A percentile compares a stretch with the other conserved stretches of the same genome.
Evolutionary conservation across 2,797 vertebrate genomes (phyloP).

Genomic region (Masticophis lateralis): DNA sequence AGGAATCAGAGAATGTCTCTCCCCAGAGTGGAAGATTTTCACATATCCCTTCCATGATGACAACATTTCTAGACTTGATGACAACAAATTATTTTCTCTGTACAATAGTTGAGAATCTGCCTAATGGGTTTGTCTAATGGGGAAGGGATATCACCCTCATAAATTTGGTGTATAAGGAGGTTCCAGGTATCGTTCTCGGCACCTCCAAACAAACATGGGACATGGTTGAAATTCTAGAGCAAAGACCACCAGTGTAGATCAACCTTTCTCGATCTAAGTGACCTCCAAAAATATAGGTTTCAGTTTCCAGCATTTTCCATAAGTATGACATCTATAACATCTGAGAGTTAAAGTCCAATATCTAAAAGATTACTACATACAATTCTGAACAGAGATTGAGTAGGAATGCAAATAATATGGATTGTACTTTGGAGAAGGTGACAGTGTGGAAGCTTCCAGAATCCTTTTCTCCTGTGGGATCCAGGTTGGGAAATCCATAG

Average conservation of each 20-base stretch:
- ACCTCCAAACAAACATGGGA: background rate
- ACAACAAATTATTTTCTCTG: background rate
- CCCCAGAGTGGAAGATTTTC: background rate
- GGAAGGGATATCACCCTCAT: background rate
- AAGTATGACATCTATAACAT: background rate
- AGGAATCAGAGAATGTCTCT: background rate
- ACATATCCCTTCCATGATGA: background rate
- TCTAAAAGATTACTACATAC: background rate
- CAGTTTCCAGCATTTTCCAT: background rate
- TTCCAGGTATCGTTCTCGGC: background rate
- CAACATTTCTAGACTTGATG: background rate
- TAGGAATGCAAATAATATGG: background rate
- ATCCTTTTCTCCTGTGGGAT: background rate
- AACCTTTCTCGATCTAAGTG: background rate
- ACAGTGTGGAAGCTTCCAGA: too few relatives aligned
- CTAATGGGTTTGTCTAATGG: background rate
- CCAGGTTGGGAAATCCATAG: background rate
- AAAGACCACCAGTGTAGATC: background rate
- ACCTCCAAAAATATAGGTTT: background rate
- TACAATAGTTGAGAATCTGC: background rate
- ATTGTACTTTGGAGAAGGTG: background rate
- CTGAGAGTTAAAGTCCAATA: background rate
- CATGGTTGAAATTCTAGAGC: background rate
- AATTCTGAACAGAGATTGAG: background rate
- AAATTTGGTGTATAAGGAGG: background rate